Evolutionary conservation across 2,888 invertebrate species (phyloP), one percentile per base, ranked within the genome.

Genomic region (Helleia helle): DNA sequence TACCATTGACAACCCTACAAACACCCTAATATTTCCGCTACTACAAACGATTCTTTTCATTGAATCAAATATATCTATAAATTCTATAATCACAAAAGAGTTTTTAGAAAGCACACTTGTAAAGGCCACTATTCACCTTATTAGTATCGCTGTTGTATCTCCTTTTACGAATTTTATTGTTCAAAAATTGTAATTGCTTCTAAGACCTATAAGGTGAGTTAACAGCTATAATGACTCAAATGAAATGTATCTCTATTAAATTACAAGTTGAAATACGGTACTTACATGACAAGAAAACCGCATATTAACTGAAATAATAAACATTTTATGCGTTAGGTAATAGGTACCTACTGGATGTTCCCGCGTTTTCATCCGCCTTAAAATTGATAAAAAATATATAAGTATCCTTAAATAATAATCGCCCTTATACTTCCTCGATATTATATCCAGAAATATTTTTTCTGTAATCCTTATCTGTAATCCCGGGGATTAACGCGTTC

Each of bases 1-100:
- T n/a, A n/a, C 8, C 22, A 22, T 22, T 12, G 11, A 34, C 22
- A 34, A 12, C 34, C 34, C 34, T 34, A 34, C 7, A 12, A 22
- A 7, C 47, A 51, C 50, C 52, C 58, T 62, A 61, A 66, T 71
- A 71, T 72, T 74, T 72, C 76, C 74, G 71, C 64, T 59, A 60
- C 61, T 63, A 69, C 70, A 70, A 75, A 70, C 65, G 66, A 65
- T 64, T 65, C 68, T 64, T 71, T 66, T 69, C 65, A 72, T 69
- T 69, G 63, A 75, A 71, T 71, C 64, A 68, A 65, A 69, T 66
- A 70, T 53, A 53, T 44, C 47, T 62, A 66, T 68, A 72, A 69
- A 70, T 63, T 44, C 47, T 62, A 66, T 68, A 72, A 69, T 70
- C 63, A 66, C 65, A 66, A 71, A 71, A 62, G 65, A 61, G 59